These are phyloP conservation scores for Aspiorhynchus laticeps DNA, from an alignment of 2,113 vertebrate species.

Conservation along the genomic window DNA sequence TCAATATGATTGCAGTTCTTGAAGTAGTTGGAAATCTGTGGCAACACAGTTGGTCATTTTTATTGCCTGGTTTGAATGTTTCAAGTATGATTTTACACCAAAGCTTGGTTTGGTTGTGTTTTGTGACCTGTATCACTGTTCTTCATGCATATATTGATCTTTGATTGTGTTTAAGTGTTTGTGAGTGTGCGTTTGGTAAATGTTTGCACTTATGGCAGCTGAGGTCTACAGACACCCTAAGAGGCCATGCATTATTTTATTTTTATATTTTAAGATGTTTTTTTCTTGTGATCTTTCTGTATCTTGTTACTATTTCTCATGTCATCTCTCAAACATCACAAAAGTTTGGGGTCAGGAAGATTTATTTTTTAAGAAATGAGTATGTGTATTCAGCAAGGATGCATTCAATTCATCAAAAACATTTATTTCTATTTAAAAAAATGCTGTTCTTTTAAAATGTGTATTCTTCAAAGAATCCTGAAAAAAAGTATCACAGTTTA, in stretches of 20 bases:
- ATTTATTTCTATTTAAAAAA: not conserved
- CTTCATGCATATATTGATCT: not conserved
- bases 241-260: not conserved
- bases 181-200: not conserved
- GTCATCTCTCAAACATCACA: not conserved
- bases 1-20: conserved; percentile 30
- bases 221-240: not conserved
- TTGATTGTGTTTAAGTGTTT: conserved; percentile 13
- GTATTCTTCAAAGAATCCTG: not conserved
- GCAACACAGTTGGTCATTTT: not conserved
- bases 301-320: not conserved
- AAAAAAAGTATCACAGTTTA: too few relatives aligned
- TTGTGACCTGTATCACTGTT: conserved; percentile 12
- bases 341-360: not conserved
- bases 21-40: conserved; percentile 14
- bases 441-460: not conserved
- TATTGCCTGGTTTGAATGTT: not conserved
- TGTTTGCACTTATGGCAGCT: conserved; percentile 23
- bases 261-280: not conserved
- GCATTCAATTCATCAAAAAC: not conserved
- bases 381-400: not conserved
- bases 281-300: not conserved
- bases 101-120: conserved; percentile 36
- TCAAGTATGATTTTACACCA: conserved; percentile 34
- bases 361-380: not conserved